These are phyloP conservation scores for Cossypha heuglini DNA, from an alignment of 2,797 vertebrate genomes.

Conservation along the genomic window DNA sequence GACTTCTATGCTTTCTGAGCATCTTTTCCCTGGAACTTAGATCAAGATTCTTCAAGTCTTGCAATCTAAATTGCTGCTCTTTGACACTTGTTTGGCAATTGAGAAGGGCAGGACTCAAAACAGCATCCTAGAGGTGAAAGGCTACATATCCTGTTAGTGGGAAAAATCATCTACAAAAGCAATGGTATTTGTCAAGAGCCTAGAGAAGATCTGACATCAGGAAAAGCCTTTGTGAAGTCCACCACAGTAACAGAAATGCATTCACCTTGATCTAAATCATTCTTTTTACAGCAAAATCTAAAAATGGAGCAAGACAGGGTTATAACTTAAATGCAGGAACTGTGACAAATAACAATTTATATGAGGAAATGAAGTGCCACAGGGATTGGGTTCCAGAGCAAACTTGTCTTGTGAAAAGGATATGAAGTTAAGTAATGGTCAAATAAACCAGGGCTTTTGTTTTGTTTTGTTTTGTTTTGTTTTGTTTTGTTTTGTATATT, in stretches of 20 bases:
- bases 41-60: background rate
- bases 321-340: conserved; percentile 2
- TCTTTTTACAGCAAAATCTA: background rate
- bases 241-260: background rate
- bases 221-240: conserved; percentile 31
- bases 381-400: background rate
- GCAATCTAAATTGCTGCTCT: conserved; percentile 13
- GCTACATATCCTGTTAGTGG: conserved; percentile 60
- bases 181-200: conserved; percentile 31
- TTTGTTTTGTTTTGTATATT: background rate
- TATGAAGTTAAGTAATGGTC: background rate
- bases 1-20: background rate
- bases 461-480: background rate
- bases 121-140: conserved; percentile 59
- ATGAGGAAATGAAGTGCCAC: background rate
- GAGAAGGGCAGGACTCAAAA: conserved; percentile 30
- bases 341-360: background rate
- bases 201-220: conserved; percentile 14
- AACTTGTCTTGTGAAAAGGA: background rate
- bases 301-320: conserved; percentile 15
- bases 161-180: conserved; percentile 45
- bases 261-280: conserved; percentile 44
- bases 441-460: background rate
- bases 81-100: conserved; percentile 45
- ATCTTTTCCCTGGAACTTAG: background rate